These are phyloP conservation scores for Istiophorus platypterus DNA, from an alignment of 2,113 vertebrate genomes.

Conservation along the genomic window DNA sequence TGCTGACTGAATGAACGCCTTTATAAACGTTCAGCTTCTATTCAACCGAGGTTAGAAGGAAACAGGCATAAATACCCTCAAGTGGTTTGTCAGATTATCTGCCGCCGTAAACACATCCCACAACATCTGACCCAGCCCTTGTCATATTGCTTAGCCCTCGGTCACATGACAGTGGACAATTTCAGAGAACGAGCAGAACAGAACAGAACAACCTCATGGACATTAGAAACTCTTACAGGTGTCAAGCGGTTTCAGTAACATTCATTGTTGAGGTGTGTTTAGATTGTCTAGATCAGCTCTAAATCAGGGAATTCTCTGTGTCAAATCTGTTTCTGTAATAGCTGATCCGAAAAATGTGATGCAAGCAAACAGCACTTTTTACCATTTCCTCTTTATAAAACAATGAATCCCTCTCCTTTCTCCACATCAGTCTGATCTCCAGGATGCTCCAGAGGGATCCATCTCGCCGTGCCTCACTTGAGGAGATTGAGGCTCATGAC, in stretches of 20 bases:
- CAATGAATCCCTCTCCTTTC: conserved; percentile 11
- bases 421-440: conserved; percentile 85
- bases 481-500: conserved; percentile 86
- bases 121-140: conserved; percentile 37
- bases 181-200: conserved; percentile 22
- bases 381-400: neutral
- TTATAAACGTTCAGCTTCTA: neutral
- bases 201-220: conserved; percentile 53
- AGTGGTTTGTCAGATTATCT: conserved; percentile 30
- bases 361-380: neutral
- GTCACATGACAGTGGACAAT: conserved; percentile 58
- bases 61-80: neutral
- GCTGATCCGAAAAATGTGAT: neutral
- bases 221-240: neutral
- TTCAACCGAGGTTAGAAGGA: neutral
- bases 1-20: conserved; percentile 3
- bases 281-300: neutral
- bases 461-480: conserved; percentile 83
- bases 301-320: neutral
- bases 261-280: neutral
- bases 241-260: neutral
- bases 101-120: conserved; percentile 3
- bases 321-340: neutral
- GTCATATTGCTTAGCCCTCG: conserved; percentile 43
- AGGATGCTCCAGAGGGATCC: conserved; percentile 92